These are phyloP conservation scores for Sinocyclocheilus anophthalmus DNA, from an alignment of 2,113 vertebrate species.

Conservation along the genomic window DNA sequence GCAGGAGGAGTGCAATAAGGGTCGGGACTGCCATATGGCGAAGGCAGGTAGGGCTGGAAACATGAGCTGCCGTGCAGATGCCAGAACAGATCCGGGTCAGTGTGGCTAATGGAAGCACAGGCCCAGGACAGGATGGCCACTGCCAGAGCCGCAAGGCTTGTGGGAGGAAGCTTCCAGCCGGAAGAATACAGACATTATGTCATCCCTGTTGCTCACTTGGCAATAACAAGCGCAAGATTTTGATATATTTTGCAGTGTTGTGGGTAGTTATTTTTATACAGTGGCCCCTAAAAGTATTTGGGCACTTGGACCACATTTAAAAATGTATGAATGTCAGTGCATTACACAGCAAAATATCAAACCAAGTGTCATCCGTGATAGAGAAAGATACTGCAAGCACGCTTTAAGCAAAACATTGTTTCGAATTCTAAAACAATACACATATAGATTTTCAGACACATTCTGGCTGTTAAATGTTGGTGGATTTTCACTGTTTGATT, in stretches of 20 bases:
- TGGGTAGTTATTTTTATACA: not conserved
- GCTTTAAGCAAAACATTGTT: not conserved
- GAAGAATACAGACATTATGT: slow-evolving; percentile 30
- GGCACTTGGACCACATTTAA: not conserved
- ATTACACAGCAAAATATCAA: not conserved
- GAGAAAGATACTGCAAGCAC: slow-evolving; percentile 6
- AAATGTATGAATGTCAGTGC: not conserved
- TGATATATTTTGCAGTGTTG: slow-evolving; percentile 2
- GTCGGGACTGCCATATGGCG: slow-evolving; percentile 63
- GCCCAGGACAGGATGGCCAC: slow-evolving; percentile 27
- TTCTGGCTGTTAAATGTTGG: not conserved
- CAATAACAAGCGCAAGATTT: not conserved
- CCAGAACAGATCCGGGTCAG: slow-evolving; percentile 48
- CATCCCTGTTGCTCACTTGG: slow-evolving; percentile 33
- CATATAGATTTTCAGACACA: not conserved
- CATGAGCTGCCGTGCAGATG: no score
- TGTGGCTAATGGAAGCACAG: slow-evolving; percentile 26
- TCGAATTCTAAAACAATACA: not conserved
- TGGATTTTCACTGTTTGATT: not conserved
- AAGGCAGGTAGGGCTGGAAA: no score
- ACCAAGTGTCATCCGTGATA: not conserved
- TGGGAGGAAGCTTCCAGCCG: slow-evolving; percentile 27
- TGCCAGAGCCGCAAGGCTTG: slow-evolving; percentile 29
- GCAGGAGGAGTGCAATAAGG: no score
- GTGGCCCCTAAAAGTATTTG: not conserved